Evolutionary conservation across 92 coral and sea anemone genomes (phyloP), one percentile per base, ranked within the genome.

Genomic region (Montipora capitata): DNA sequence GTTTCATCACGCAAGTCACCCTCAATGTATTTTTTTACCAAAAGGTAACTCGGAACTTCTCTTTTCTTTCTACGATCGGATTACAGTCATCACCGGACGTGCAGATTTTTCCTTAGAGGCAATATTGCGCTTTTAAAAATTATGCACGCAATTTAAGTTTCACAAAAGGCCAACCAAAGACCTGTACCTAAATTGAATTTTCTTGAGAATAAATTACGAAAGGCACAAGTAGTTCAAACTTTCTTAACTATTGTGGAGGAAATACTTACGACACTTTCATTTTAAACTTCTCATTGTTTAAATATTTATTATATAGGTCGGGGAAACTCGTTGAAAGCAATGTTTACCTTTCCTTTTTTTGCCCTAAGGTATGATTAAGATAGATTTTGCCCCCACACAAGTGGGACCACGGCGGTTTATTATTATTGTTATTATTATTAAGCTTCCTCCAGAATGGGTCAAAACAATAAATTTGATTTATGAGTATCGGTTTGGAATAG

Each of bases 241-340:
- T 9, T 61, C 18, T 69, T 12, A 56, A 40, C 87, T 71, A 62
- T 54, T 81, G 77, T 56, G 40, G 77, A 10, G 17, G 43, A 62
- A 69, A 43, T 62, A 61, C 79, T 72, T 73, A 1, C 3, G 76
- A 72, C 70, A 58, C 71, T 71, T 83, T 83, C 64, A 20, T 73
- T 61, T 71, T 18, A 52, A 9, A 39, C 61, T 72, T 69, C 18
- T 9, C 74, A 61, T 42, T 57, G 43, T 42, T 83, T 72, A 72
- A 83, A 61, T 57, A 83, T 83, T 83, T 45, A 83, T 83, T 42
- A 83, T 73, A 71, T 83, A 45, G 87, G 87, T 83, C 87, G 71
- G 9, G 79, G 38, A 43, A 68, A 42, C 44, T 58, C 18, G 9
- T 9, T 58, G 58, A n/a, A 14, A 69, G 17, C 48, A 44, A 58